These are phyloP conservation scores for Myotis planiceps DNA, from an alignment of 2,797 vertebrate species.

Conservation along the genomic window DNA sequence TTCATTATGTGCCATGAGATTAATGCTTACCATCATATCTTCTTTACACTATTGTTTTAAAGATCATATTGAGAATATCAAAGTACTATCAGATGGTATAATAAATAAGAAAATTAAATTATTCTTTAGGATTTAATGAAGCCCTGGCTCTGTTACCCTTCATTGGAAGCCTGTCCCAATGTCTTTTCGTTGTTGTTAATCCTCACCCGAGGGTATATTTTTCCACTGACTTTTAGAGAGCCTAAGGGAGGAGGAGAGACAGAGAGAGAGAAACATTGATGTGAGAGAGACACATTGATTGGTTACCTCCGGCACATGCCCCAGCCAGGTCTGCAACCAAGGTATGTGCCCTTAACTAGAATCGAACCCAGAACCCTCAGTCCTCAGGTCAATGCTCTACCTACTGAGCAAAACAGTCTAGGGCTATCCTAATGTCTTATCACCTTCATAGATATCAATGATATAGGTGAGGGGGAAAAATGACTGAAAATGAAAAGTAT, in stretches of 20 bases:
- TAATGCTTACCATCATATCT: neutral
- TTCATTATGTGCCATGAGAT: neutral
- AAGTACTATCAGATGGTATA: neutral
- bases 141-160: neutral
- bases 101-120: conserved; percentile 6
- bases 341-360: no score
- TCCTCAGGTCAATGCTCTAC: no score
- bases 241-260: no score
- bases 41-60: neutral
- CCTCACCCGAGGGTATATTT: no score
- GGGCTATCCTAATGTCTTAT: neutral
- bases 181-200: neutral
- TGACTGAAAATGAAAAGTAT: neutral
- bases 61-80: neutral
- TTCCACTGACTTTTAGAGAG: no score
- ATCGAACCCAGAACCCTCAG: no score
- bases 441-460: neutral
- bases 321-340: no score
- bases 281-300: no score
- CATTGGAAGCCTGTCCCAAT: neutral
- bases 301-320: no score
- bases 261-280: no score
- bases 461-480: neutral
- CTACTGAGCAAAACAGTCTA: no score
- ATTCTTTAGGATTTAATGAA: neutral